A percentile compares a stretch with the other conserved stretches of the same genome.
Evolutionary conservation across 1,140 invertebrate genomes (phyloP).

Genomic region (Homarus americanus): DNA sequence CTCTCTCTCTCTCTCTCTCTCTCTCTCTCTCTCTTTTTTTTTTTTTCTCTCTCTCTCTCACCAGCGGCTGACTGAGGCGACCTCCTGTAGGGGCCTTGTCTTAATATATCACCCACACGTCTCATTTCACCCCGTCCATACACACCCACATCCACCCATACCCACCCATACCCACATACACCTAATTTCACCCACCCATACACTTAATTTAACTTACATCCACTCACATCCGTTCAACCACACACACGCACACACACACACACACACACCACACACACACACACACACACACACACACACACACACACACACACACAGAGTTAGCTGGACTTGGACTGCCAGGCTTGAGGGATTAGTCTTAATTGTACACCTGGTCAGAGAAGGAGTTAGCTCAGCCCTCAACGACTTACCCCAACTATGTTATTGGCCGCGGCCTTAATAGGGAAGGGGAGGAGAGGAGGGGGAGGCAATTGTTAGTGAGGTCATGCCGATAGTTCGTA

Average conservation of each 20-base stretch:
- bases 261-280: no score
- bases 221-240: not conserved
- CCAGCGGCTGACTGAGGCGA: no score
- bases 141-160: not conserved
- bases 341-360: not conserved
- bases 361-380: not conserved
- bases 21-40: no score
- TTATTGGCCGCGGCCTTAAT: not conserved
- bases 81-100: not conserved
- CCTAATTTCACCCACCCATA: not conserved
- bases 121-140: not conserved
- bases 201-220: not conserved
- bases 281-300: no score
- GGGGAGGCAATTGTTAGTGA: not conserved
- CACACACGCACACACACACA: no score
- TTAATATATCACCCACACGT: not conserved
- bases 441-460: no score
- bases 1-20: no score
- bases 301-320: not conserved
- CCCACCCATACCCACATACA: not conserved
- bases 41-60: no score
- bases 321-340: not conserved
- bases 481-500: constrained; percentile 1
- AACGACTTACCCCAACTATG: constrained; percentile 7
- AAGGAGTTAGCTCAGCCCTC: not conserved